Evolutionary conservation across 2,113 vertebrate species (phyloP).

Genomic region (Megaleporinus macrocephalus): DNA sequence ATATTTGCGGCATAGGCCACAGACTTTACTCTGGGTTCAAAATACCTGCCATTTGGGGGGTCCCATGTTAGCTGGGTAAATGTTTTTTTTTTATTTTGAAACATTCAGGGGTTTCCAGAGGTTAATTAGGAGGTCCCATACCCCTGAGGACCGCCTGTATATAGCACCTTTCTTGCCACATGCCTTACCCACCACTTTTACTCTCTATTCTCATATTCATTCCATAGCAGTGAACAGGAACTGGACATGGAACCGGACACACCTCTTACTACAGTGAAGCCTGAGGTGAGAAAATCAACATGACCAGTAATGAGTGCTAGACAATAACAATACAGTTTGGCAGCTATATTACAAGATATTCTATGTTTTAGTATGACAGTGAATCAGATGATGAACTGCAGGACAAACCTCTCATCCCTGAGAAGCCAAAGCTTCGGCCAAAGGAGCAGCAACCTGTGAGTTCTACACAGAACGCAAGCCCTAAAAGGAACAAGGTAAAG

Average conservation of each 20-base stretch:
- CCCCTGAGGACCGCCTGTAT: neutral
- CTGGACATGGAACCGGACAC: constrained; percentile 35
- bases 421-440: constrained; percentile 20
- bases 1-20: too few relatives aligned
- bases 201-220: neutral
- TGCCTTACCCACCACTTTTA: too few relatives aligned
- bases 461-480: constrained; percentile 8
- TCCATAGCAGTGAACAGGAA: constrained; percentile 43
- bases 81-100: too few relatives aligned
- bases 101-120: too few relatives aligned
- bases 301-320: too few relatives aligned
- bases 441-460: constrained; percentile 32
- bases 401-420: constrained; percentile 10
- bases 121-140: too few relatives aligned
- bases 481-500: constrained; percentile 27
- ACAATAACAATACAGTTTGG: neutral
- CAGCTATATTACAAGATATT: neutral
- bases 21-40: too few relatives aligned
- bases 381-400: constrained; percentile 54
- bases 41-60: too few relatives aligned
- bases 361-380: constrained; percentile 55
- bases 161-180: neutral
- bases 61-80: too few relatives aligned
- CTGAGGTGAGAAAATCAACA: constrained; percentile 27
- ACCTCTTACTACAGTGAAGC: neutral